A percentile compares a stretch with the other conserved stretches of the same genome.
phyloP scores from a whole-genome alignment of 1,140 invertebrate species.

The Hesperophylax magnus region DNA sequence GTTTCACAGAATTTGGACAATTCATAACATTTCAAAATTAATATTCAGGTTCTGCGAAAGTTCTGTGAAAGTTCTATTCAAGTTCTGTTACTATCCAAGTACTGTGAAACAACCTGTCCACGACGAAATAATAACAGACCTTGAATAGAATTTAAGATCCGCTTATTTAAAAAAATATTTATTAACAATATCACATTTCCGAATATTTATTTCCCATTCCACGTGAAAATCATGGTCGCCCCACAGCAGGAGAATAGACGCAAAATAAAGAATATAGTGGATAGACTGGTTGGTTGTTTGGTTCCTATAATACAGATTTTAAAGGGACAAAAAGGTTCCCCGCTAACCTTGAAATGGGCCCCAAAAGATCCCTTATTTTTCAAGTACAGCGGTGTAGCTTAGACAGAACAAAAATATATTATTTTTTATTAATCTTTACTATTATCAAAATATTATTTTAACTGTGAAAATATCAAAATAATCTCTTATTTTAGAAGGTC shows the following conservation, averaged over 20 bases:
- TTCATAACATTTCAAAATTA: too few relatives aligned
- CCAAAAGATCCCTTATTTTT: slow-evolving; percentile 26
- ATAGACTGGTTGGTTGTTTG: background rate
- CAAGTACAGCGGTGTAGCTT: slow-evolving; percentile 18
- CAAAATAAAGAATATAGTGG: background rate
- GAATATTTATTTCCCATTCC: background rate
- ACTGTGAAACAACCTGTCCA: too few relatives aligned
- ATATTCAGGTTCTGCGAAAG: too few relatives aligned
- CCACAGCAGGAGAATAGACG: background rate
- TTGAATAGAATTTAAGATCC: too few relatives aligned
- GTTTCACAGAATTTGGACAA: too few relatives aligned
- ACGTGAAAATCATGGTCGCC: background rate
- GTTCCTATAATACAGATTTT: background rate
- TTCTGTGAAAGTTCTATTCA: too few relatives aligned
- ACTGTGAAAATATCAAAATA: background rate
- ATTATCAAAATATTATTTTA: background rate
- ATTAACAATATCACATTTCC: background rate
- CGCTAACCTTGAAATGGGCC: slow-evolving; percentile 38
- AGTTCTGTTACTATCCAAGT: too few relatives aligned
- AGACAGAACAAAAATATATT: background rate
- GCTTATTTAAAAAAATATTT: background rate
- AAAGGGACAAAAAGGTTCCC: slow-evolving; percentile 40
- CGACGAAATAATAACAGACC: too few relatives aligned
- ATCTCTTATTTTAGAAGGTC: background rate
- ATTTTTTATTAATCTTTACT: background rate